These are phyloP conservation scores for Babylonia areolata DNA, from an alignment of 1,140 invertebrate genomes.

Conservation along the genomic window DNA sequence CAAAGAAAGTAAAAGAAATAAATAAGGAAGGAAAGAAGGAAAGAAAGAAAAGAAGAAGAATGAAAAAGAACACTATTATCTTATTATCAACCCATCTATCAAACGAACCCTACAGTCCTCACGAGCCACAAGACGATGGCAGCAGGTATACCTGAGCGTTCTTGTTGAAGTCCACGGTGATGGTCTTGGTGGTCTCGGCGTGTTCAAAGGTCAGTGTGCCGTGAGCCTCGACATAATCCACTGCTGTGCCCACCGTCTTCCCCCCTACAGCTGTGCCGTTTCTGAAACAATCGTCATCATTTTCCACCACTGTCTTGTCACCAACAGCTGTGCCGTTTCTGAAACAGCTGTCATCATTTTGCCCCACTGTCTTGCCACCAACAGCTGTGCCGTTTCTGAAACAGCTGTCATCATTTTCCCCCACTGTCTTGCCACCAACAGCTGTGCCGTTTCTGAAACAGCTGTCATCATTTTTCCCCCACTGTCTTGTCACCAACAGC, in stretches of 20 bases:
- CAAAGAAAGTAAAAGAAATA: too few species aligned
- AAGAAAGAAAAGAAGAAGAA: too few species aligned
- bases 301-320: background rate
- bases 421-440: constrained; percentile 58
- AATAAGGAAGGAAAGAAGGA: too few species aligned
- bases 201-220: constrained; percentile 80
- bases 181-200: constrained; percentile 76
- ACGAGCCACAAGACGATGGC: too few species aligned
- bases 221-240: constrained; percentile 62
- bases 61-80: too few species aligned
- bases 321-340: background rate
- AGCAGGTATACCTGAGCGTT: constrained; percentile 75
- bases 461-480: constrained; percentile 11
- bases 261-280: constrained; percentile 69
- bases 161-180: constrained; percentile 80
- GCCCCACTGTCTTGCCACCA: constrained; percentile 60
- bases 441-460: constrained; percentile 68
- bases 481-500: constrained; percentile 45
- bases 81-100: too few species aligned
- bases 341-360: too few species aligned
- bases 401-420: constrained; percentile 34
- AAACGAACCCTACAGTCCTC: too few species aligned
- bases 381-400: constrained; percentile 67
- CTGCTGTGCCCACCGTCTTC: constrained; percentile 47
- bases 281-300: constrained; percentile 51